phyloP scores from a whole-genome alignment of 2,888 invertebrate species.

The Odontocolon sp. region DNA sequence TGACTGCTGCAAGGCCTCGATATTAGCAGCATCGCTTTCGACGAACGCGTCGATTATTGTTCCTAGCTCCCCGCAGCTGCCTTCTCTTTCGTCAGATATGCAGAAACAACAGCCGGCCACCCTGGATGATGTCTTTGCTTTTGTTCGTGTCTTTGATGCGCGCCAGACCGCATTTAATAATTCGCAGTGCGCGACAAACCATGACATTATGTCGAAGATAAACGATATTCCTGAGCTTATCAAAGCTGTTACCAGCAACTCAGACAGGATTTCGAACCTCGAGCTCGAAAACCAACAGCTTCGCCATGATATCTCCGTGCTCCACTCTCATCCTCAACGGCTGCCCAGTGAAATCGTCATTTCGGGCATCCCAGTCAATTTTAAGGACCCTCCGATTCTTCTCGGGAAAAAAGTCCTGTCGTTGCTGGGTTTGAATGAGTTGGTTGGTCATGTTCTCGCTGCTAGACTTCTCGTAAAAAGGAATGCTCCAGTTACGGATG shows the following conservation, averaged over 20 bases:
- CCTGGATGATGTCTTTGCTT: not conserved
- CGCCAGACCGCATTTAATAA: not conserved
- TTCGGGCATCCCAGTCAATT: not conserved
- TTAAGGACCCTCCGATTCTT: not conserved
- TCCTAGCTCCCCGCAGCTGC: too few relatives aligned
- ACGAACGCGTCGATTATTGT: too few relatives aligned
- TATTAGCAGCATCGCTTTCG: too few relatives aligned
- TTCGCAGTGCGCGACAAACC: not conserved
- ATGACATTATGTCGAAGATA: too few relatives aligned
- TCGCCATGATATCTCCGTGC: not conserved
- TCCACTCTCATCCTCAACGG: not conserved
- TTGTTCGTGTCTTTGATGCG: not conserved
- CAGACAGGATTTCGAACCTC: not conserved
- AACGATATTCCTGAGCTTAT: not conserved
- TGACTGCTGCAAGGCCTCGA: not conserved
- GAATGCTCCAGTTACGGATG: not conserved
- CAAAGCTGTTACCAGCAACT: not conserved
- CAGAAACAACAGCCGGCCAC: too few relatives aligned
- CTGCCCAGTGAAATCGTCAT: not conserved
- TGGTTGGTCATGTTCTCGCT: not conserved
- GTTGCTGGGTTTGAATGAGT: not conserved
- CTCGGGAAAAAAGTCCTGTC: not conserved
- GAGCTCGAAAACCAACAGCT: not conserved
- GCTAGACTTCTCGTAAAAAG: not conserved
- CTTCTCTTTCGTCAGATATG: too few relatives aligned